Percentiles rank a stretch among this genome's conserved stretches.
These are phyloP conservation scores for Tinea trinotella DNA, from an alignment of 2,888 invertebrate species.

Conservation along the genomic window DNA sequence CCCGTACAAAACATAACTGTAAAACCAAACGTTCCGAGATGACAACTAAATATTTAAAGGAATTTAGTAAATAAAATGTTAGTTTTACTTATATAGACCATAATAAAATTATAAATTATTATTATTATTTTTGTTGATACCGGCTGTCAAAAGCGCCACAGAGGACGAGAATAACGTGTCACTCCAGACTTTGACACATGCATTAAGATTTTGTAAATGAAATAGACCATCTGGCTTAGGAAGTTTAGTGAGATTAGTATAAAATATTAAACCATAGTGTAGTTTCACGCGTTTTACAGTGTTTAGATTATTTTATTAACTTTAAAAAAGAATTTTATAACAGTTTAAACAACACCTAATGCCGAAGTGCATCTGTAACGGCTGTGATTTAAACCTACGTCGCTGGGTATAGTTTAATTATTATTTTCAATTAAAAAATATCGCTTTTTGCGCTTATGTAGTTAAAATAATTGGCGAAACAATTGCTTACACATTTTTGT, in stretches of 20 bases:
- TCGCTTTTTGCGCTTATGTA: constrained; percentile 34
- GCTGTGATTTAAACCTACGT: constrained; percentile 58
- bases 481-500: not conserved
- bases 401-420: constrained; percentile 48
- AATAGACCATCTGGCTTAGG: not conserved
- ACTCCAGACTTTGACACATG: constrained; percentile 8
- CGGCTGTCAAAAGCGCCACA: not conserved
- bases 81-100: constrained; percentile 1
- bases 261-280: not conserved
- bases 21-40: constrained; percentile 59
- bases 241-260: not conserved
- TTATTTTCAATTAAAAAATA: constrained; percentile 27
- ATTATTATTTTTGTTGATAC: not conserved
- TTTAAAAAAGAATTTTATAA: not conserved
- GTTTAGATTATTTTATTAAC: not conserved
- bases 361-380: constrained; percentile 57
- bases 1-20: constrained; percentile 49
- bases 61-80: constrained; percentile 7
- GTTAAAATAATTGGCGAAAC: constrained; percentile 21
- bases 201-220: not conserved
- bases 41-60: constrained; percentile 30
- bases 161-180: constrained; percentile 2
- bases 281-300: not conserved
- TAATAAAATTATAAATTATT: not conserved
- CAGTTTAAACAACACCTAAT: constrained; percentile 43